phyloP scores from a whole-genome alignment of 92 coral and sea anemone genomes.

The Zoanthus sociatus region DNA sequence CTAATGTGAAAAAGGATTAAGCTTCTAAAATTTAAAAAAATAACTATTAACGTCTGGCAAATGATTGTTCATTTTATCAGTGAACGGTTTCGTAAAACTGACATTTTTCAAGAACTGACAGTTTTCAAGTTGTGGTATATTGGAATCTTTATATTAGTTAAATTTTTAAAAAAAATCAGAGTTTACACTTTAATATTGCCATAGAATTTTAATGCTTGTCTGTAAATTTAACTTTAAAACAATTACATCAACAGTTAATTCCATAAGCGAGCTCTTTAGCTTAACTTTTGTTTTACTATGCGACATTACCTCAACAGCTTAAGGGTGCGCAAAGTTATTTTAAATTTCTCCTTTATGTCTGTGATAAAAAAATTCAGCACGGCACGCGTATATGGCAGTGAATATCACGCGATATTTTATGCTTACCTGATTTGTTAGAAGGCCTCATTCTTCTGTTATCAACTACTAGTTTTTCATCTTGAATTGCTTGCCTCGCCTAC shows the following conservation, averaged over 20 bases:
- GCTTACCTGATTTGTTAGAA: conserved; percentile 11
- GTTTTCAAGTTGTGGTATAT: too few relatives aligned
- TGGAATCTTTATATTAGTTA: too few relatives aligned
- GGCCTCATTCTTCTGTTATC: not conserved
- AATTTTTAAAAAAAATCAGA: too few relatives aligned
- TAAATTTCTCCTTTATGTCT: not conserved
- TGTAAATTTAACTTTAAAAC: not conserved
- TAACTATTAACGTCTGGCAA: too few relatives aligned
- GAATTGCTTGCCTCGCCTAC: not conserved
- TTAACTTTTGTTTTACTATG: not conserved
- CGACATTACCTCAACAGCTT: not conserved
- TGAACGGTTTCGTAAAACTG: too few relatives aligned
- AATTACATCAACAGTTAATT: not conserved
- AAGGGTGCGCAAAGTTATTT: not conserved
- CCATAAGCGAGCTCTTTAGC: not conserved
- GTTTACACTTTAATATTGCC: too few relatives aligned
- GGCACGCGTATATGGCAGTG: conserved; percentile 5
- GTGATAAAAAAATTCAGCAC: not conserved
- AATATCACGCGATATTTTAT: conserved; percentile 30
- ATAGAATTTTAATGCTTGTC: not conserved
- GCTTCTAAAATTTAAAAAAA: too few relatives aligned
- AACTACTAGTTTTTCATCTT: not conserved
- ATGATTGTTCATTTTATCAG: too few relatives aligned
- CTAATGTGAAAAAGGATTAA: too few relatives aligned
- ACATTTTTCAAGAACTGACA: too few relatives aligned